Conservation (phyloP, 2,113 vertebrate species). For the Aleadryas rufinucha region DNA sequence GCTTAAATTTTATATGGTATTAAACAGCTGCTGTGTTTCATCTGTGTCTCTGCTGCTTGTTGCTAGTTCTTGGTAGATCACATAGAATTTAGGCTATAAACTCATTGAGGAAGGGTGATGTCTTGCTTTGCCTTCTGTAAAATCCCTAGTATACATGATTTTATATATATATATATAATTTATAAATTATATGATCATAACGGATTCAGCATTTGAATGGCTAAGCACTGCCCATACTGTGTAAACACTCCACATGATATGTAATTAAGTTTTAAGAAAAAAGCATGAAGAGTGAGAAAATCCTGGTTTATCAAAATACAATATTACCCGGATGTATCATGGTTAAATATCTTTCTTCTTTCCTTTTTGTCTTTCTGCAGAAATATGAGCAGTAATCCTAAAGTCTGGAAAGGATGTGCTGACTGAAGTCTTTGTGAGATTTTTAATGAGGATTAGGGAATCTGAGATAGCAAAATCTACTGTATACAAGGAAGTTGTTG, state of each 20-base stretch:
- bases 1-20: not conserved
- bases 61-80: not conserved
- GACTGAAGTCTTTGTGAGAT: not conserved
- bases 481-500: not conserved
- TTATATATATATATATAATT: not conserved
- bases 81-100: not conserved
- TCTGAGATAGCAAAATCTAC: not conserved
- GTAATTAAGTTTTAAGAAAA: not conserved
- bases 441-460: constrained; percentile 30
- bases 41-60: not conserved
- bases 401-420: not conserved
- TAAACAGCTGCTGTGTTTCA: not conserved
- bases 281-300: not conserved
- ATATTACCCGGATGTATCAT: not conserved
- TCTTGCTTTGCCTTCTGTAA: not conserved
- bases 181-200: not conserved
- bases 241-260: not conserved
- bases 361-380: not conserved
- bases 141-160: not conserved
- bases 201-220: not conserved
- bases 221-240: not conserved
- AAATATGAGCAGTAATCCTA: not conserved
- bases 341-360: not conserved
- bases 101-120: not conserved
- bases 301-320: not conserved